Evolutionary conservation across 2,888 invertebrate genomes (phyloP), one percentile per base, ranked within the genome.

Genomic region (Polydrusus cervinus): DNA sequence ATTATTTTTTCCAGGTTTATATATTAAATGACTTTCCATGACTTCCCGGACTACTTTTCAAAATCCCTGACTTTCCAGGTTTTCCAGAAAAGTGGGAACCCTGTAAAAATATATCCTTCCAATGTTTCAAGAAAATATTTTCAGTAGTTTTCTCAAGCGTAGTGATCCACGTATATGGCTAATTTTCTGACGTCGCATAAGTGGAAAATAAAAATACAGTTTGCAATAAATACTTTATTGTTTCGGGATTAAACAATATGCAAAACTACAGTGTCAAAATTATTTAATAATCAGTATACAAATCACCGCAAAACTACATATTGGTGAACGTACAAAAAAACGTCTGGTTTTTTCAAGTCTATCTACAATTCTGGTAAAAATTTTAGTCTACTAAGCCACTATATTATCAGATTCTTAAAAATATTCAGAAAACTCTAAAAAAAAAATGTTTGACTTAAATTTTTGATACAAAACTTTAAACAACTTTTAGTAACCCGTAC

Each of bases 401-500:
- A 67, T 53, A 38, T 55, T 34, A 16, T 67, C 43, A 67, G 67
- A 67, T 55, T 67, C 67, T 55, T 43, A 55, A 67, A 38, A 55
- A 67, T 67, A 67, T 40, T 55, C 43, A 43, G 55, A 67, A 67
- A 67, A 67, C 65, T 10, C 1, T 11, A 20, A 16, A 9, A n/a
- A n/a, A 14, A 49, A 47, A 47, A 47, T 47, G 3, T n/a, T n/a
- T n/a, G n/a, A n/a, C 2, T 13, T n/a, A 47, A 13, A n/a, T 20
- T 16, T 40, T 6, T 8, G 40, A 9, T 40, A 1, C 40, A 40
- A 25, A 5, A 5, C 25, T 3, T 25, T 25, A 5, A 25, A 25
- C 25, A 25, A 3, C 25, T 25, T 25, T n/a, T n/a, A n/a, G n/a
- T n/a, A n/a, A n/a, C n/a, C n/a, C n/a, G n/a, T n/a, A n/a, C n/a